Conservation (phyloP, 2,113 vertebrate genomes). For the Microcebus murinus region DNA sequence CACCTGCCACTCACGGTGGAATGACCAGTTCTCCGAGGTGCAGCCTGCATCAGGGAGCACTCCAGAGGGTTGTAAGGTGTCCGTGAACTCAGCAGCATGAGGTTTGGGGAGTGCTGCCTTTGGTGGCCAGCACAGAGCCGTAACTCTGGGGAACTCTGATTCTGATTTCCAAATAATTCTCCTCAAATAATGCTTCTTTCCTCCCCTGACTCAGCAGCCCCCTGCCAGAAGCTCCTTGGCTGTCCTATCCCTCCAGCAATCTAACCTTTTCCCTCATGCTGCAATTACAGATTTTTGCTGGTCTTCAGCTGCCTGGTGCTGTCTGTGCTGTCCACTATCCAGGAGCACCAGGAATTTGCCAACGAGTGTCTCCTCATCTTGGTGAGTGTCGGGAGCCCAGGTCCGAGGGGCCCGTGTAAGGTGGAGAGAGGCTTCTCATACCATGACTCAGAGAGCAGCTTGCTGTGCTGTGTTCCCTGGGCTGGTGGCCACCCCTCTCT, state of each 20-base stretch:
- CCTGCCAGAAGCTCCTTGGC: background rate
- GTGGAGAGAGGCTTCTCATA: background rate
- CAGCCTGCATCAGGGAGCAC: background rate
- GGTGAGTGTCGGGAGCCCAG: conserved; percentile 84
- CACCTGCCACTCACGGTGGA: background rate
- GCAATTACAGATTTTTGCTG: conserved; percentile 93
- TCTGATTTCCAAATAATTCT: conserved; percentile 4
- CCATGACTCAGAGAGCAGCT: conserved; percentile 36
- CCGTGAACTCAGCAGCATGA: background rate
- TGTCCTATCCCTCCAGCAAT: background rate
- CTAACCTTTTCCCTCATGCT: conserved; percentile 48
- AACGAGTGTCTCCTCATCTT: conserved; percentile 98
- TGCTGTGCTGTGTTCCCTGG: background rate
- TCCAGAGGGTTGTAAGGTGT: background rate
- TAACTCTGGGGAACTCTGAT: background rate
- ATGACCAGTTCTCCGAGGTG: background rate
- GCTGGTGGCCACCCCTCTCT: background rate
- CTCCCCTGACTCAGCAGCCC: background rate
- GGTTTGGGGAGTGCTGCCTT: background rate
- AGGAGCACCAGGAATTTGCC: conserved; percentile 93
- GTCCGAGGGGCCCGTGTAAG: background rate
- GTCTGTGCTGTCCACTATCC: conserved; percentile 99
- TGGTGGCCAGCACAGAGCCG: background rate
- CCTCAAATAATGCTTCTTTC: background rate
- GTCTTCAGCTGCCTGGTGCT: conserved; percentile 99